phyloP scores from a whole-genome alignment of 2,797 vertebrate genomes.

The Fistularia tabacaria region DNA sequence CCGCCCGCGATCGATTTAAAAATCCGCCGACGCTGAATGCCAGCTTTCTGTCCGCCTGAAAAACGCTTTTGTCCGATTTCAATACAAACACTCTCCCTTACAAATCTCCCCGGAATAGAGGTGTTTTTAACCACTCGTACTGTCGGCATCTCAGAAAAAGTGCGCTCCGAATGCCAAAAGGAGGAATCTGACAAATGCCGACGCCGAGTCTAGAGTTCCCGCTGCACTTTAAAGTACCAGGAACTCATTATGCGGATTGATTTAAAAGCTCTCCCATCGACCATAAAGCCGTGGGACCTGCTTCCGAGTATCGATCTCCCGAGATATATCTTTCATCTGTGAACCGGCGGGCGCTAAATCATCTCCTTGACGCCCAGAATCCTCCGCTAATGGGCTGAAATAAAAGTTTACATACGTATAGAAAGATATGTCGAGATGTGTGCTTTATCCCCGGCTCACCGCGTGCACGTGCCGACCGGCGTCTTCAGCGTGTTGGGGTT shows the following conservation, averaged over 20 bases:
- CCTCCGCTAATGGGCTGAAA: slow-evolving; percentile 54
- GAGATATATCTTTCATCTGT: slow-evolving; percentile 60
- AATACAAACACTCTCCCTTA: no score
- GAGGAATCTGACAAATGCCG: slow-evolving; percentile 71
- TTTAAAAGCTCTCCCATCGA: slow-evolving; percentile 74
- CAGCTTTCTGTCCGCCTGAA: slow-evolving; percentile 18
- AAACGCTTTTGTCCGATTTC: slow-evolving; percentile 21
- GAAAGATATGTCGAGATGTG: not conserved
- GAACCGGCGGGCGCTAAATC: slow-evolving; percentile 61
- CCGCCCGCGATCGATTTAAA: no score
- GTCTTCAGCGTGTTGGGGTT: slow-evolving; percentile 97
- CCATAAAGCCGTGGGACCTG: slow-evolving; percentile 70
- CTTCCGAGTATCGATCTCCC: slow-evolving; percentile 64
- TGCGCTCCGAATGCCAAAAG: slow-evolving; percentile 60
- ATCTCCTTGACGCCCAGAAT: slow-evolving; percentile 53
- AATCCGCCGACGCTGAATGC: slow-evolving; percentile 23
- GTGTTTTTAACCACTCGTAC: slow-evolving; percentile 39
- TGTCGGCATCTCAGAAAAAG: slow-evolving; percentile 31
- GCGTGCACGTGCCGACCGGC: slow-evolving; percentile 91
- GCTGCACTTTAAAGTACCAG: slow-evolving; percentile 68
- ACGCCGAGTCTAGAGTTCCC: slow-evolving; percentile 54
- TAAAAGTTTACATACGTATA: slow-evolving; percentile 22
- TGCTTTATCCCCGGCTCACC: slow-evolving; percentile 71
- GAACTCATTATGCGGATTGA: slow-evolving; percentile 77
- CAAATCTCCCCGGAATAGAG: no score